phyloP scores from a whole-genome alignment of 1,140 invertebrate genomes.

The Bacillus rossius region DNA sequence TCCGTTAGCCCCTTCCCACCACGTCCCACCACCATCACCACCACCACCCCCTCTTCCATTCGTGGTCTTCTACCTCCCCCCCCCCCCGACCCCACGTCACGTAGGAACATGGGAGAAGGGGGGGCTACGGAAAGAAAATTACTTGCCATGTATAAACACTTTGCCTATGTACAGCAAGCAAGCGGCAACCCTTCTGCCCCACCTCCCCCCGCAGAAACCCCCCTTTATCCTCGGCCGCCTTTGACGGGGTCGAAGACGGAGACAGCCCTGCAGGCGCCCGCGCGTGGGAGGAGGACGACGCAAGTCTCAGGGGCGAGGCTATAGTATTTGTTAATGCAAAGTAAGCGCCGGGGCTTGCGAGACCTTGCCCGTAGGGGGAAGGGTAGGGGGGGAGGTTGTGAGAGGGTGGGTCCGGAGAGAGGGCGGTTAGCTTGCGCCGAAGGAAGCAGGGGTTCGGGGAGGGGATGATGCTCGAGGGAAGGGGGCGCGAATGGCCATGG shows the following conservation, averaged over 20 bases:
- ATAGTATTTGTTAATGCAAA: conserved; percentile 19
- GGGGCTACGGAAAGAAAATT: conserved; percentile 11
- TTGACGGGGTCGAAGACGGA: background rate
- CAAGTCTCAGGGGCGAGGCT: conserved; percentile 1
- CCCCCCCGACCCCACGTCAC: background rate
- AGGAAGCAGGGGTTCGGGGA: background rate
- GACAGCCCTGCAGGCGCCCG: background rate
- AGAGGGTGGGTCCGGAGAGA: background rate
- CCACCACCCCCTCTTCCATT: too few species aligned
- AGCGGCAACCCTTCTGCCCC: background rate
- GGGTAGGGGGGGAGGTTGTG: background rate
- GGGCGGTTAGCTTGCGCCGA: too few species aligned
- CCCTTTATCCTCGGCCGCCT: too few species aligned
- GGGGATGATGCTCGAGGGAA: background rate
- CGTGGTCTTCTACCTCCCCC: background rate
- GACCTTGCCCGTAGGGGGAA: conserved; percentile 7
- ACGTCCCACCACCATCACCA: too few species aligned
- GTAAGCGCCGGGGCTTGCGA: conserved; percentile 11
- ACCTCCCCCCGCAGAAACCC: too few species aligned
- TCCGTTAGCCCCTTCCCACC: background rate
- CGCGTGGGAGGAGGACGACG: background rate
- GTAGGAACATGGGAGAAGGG: too few species aligned
- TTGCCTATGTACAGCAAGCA: conserved; percentile 13
- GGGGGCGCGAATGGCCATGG: too few species aligned
- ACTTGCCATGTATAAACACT: conserved; percentile 19